These are phyloP conservation scores for Scalopus aquaticus DNA, from an alignment of 2,113 vertebrate species.

Conservation along the genomic window DNA sequence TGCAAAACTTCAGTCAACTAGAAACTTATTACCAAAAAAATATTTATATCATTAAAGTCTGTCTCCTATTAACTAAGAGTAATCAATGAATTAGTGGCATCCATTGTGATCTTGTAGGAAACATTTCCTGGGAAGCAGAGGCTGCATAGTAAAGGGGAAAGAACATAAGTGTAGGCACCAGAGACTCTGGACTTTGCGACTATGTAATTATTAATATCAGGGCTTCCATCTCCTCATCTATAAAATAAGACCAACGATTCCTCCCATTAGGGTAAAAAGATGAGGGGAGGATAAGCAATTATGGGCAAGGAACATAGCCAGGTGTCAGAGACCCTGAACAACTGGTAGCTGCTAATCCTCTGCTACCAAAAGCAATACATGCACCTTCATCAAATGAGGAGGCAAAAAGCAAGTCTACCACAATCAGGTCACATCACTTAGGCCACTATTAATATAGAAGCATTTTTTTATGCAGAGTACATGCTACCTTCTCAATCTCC, in stretches of 20 bases:
- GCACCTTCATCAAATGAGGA: neutral
- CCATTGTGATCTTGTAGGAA: neutral
- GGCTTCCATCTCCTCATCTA: neutral
- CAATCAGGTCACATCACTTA: neutral
- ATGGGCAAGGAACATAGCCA: neutral
- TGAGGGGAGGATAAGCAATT: neutral
- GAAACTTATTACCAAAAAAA: neutral
- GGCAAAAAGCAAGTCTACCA: neutral
- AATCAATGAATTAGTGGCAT: neutral
- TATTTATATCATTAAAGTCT: neutral
- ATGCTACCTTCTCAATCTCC: too few relatives aligned
- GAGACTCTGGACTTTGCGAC: neutral
- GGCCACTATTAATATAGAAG: too few relatives aligned
- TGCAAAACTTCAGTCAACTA: neutral
- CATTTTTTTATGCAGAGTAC: too few relatives aligned
- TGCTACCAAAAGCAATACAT: neutral
- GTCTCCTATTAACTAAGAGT: neutral
- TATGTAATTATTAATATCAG: neutral
- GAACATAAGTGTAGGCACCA: neutral
- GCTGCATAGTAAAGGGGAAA: neutral
- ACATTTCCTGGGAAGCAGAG: neutral
- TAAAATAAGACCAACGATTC: neutral
- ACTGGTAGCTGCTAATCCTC: neutral
- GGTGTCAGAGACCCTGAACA: neutral
- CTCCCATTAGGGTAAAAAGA: neutral